Evolutionary conservation across 1,140 invertebrate genomes (phyloP).

Genomic region (Drosophila melanica): DNA sequence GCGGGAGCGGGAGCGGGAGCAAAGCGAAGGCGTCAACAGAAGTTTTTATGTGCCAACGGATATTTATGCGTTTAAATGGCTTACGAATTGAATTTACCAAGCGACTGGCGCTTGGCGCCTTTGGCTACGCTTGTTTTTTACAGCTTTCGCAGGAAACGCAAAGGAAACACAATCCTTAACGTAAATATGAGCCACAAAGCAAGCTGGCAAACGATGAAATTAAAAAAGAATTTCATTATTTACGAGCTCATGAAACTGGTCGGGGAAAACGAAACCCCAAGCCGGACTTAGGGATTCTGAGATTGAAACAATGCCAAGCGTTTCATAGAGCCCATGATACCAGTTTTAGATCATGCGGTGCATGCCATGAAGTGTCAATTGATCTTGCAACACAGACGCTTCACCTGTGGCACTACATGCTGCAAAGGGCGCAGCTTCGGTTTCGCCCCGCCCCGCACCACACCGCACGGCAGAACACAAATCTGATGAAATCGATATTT

Average conservation of each 20-base stretch:
- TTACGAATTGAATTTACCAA: slow-evolving; percentile 48
- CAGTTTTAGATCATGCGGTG: slow-evolving; percentile 19
- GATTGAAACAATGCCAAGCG: slow-evolving; percentile 29
- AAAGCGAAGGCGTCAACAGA: slow-evolving; percentile 68
- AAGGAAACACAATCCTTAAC: slow-evolving; percentile 63
- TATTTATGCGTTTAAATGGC: slow-evolving; percentile 46
- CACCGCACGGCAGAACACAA: slow-evolving; percentile 45
- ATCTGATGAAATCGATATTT: slow-evolving; percentile 76
- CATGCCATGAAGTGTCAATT: slow-evolving; percentile 35
- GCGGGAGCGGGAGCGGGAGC: not conserved
- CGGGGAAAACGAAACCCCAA: slow-evolving; percentile 49
- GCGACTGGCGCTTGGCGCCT: slow-evolving; percentile 55
- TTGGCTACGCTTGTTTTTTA: slow-evolving; percentile 53
- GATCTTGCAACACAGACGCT: slow-evolving; percentile 16
- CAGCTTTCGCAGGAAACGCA: slow-evolving; percentile 78
- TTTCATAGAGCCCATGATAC: slow-evolving; percentile 22
- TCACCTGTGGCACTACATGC: slow-evolving; percentile 15
- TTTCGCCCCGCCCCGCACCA: slow-evolving; percentile 25
- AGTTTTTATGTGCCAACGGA: slow-evolving; percentile 74
- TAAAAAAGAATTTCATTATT: slow-evolving; percentile 66
- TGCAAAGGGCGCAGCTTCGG: slow-evolving; percentile 43
- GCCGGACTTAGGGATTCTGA: slow-evolving; percentile 10
- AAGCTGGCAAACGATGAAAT: slow-evolving; percentile 4
- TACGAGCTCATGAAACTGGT: slow-evolving; percentile 75
- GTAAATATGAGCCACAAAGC: slow-evolving; percentile 27